A percentile compares a stretch with the other conserved stretches of the same genome.
phyloP scores from a whole-genome alignment of 1,140 invertebrate species.

The Amyelois transitella region DNA sequence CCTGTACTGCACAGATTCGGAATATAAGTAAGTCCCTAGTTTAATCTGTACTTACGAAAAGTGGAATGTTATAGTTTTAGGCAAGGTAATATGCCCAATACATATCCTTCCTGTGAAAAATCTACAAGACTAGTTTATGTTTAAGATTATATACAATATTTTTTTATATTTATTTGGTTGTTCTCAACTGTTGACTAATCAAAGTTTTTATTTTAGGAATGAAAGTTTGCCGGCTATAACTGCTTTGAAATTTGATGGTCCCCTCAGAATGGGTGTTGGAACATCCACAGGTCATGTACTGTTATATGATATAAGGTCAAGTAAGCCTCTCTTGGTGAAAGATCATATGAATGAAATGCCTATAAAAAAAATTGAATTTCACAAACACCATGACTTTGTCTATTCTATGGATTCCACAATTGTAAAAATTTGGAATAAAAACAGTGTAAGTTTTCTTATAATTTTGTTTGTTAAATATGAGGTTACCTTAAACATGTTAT shows the following conservation, averaged over 20 bases:
- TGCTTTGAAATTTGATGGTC: slow-evolving; percentile 87
- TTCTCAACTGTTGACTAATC: too few relatives aligned
- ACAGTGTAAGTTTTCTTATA: slow-evolving; percentile 79
- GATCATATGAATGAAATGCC: slow-evolving; percentile 96
- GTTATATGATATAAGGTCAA: slow-evolving; percentile 95
- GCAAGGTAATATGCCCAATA: not conserved
- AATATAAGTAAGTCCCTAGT: slow-evolving; percentile 37
- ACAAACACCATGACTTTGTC: slow-evolving; percentile 86
- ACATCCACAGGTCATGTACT: slow-evolving; percentile 95
- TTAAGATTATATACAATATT: too few relatives aligned
- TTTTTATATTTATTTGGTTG: too few relatives aligned
- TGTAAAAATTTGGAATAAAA: slow-evolving; percentile 96
- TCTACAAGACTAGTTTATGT: not conserved
- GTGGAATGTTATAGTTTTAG: too few relatives aligned
- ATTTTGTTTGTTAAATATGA: slow-evolving; percentile 11
- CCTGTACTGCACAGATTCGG: slow-evolving; percentile 74
- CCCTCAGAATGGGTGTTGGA: slow-evolving; percentile 91
- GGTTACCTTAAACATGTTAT: not conserved
- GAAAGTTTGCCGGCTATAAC: slow-evolving; percentile 85
- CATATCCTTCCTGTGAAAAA: not conserved
- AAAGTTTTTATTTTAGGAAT: slow-evolving; percentile 73
- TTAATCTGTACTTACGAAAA: slow-evolving; percentile 20
- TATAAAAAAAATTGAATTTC: slow-evolving; percentile 93
- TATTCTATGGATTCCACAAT: slow-evolving; percentile 94
- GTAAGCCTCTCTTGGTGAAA: slow-evolving; percentile 91